Evolutionary conservation across 2,888 invertebrate genomes (phyloP).

Genomic region (Autographa gamma): DNA sequence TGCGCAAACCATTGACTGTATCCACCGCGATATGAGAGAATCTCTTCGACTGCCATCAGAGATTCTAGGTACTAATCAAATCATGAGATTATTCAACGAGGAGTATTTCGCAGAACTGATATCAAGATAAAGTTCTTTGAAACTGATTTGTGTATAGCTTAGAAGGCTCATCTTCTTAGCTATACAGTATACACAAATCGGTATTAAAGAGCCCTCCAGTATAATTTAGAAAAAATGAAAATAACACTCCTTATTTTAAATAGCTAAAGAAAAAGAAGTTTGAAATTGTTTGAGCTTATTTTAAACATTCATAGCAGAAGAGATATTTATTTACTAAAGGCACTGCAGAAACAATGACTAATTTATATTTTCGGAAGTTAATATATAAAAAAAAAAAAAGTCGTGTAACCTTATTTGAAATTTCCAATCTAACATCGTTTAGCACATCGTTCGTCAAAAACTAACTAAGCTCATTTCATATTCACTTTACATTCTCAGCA

Average conservation of each 20-base stretch:
- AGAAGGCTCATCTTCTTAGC: no score
- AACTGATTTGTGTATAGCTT: no score
- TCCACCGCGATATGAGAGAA: neutral
- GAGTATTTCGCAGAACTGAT: neutral
- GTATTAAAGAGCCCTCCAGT: no score
- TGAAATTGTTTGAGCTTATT: no score
- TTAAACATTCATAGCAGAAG: no score
- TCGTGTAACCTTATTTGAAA: neutral
- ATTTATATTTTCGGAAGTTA: no score
- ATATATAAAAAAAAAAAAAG: no score
- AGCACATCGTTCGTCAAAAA: slow-evolving; percentile 62
- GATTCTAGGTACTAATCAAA: neutral
- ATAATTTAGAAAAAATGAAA: neutral
- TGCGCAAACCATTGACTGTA: neutral
- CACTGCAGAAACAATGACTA: no score
- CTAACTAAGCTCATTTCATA: slow-evolving; percentile 64
- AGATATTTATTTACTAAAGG: no score
- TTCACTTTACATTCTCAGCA: slow-evolving; percentile 66
- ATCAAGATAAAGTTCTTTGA: neutral
- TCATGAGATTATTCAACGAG: neutral
- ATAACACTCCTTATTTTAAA: neutral
- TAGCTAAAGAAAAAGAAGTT: no score
- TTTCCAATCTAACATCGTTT: slow-evolving; percentile 19
- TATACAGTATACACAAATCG: no score
- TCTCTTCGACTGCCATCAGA: neutral